Evolutionary conservation across 2,113 vertebrate species (phyloP).

Genomic region (Saccopteryx leptura): DNA sequence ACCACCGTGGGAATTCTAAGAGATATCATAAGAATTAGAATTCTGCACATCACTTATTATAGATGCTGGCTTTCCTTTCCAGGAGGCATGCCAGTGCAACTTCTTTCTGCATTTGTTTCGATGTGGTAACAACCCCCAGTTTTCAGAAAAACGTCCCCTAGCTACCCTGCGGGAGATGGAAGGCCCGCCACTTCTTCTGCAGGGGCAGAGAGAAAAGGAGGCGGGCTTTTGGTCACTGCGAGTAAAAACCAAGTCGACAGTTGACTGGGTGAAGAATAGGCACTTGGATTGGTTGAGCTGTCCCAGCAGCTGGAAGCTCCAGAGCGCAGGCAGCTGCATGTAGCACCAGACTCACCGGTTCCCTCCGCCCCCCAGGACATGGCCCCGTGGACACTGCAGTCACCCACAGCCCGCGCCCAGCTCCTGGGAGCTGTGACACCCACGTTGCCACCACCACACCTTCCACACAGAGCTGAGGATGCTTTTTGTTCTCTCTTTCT

Average conservation of each 20-base stretch:
- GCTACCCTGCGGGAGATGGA: background rate
- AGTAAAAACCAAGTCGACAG: background rate
- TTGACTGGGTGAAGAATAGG: background rate
- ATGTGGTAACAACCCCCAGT: background rate
- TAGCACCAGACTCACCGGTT: background rate
- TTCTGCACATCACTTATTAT: background rate
- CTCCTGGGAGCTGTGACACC: background rate
- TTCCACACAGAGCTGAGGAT: background rate
- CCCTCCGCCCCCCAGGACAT: background rate
- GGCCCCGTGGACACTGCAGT: background rate
- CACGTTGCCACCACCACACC: rapidly evolving
- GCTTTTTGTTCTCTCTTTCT: background rate
- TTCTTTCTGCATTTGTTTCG: slow-evolving; percentile 46
- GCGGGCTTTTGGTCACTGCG: background rate
- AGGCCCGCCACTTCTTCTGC: background rate
- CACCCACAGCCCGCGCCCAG: background rate
- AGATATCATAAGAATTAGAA: slow-evolving; percentile 50
- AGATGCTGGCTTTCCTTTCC: slow-evolving; percentile 25
- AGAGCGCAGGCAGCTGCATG: background rate
- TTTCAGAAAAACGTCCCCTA: background rate
- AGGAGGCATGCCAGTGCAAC: background rate
- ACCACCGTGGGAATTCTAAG: slow-evolving; percentile 27
- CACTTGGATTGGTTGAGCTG: background rate
- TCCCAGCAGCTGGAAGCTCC: background rate
- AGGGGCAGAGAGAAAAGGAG: background rate